Evolutionary conservation across 2,888 invertebrate species (phyloP).

Genomic region (Drosophila putrida): DNA sequence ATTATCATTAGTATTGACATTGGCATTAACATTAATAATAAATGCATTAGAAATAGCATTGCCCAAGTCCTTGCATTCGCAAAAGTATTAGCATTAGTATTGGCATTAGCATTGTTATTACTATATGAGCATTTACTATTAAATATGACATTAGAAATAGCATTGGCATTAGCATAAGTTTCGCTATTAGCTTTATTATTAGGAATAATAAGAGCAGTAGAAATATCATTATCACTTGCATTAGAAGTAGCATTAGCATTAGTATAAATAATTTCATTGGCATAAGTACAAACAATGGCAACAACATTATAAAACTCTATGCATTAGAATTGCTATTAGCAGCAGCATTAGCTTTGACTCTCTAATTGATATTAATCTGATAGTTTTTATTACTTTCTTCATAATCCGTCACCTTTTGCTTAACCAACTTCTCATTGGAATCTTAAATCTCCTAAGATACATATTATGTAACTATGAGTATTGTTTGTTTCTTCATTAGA

Average conservation of each 20-base stretch:
- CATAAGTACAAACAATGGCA: neutral
- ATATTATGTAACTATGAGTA: neutral
- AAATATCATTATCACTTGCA: neutral
- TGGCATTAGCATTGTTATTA: neutral
- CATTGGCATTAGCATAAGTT: no score
- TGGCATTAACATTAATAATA: neutral
- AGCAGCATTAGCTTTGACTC: no score
- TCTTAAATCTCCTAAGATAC: neutral
- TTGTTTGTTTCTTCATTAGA: constrained; percentile 4
- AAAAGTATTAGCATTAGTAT: neutral
- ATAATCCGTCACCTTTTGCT: no score
- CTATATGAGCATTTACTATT: neutral
- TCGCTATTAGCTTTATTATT: neutral
- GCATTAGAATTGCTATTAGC: neutral
- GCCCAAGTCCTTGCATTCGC: neutral
- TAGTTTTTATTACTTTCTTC: neutral
- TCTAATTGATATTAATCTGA: no score
- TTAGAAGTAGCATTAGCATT: neutral
- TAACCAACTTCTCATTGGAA: neutral
- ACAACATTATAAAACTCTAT: neutral
- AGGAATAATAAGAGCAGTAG: neutral
- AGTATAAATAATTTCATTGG: neutral
- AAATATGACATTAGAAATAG: no score
- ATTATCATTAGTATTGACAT: neutral
- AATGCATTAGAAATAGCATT: neutral